A percentile compares a stretch with the other conserved stretches of the same genome.
Evolutionary conservation across 2,113 vertebrate genomes (phyloP).

Genomic region (Cavia porcellus): DNA sequence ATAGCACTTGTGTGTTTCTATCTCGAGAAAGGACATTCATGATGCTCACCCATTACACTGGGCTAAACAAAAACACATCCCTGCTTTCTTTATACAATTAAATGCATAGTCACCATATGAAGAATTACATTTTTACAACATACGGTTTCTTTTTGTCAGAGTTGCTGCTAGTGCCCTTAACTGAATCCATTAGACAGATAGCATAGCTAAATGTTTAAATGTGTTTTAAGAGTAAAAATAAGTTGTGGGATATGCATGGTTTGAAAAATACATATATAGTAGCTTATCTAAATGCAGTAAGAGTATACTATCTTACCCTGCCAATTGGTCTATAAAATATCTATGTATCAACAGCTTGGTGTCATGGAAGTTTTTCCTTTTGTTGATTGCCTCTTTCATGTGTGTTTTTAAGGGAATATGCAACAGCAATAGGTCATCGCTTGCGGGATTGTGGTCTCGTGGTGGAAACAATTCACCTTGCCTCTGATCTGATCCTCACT

Average conservation of each 20-base stretch:
- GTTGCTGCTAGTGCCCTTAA: not conserved
- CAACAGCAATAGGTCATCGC: slow-evolving; percentile 88
- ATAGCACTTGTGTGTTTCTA: not conserved
- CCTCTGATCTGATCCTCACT: slow-evolving; percentile 88
- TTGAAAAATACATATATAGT: not conserved
- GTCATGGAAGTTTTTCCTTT: not conserved
- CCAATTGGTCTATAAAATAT: not conserved
- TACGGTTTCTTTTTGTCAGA: not conserved
- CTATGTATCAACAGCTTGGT: not conserved
- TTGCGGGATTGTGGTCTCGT: slow-evolving; percentile 90
- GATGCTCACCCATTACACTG: not conserved
- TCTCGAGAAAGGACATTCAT: not conserved
- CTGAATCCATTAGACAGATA: not conserved
- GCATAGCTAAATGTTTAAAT: not conserved
- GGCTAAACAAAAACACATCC: not conserved
- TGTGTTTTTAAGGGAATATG: slow-evolving; percentile 89
- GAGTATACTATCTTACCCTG: not conserved
- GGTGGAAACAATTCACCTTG: slow-evolving; percentile 91
- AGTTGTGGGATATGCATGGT: accelerated
- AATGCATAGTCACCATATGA: not conserved
- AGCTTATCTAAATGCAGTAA: not conserved
- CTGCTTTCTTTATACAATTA: not conserved
- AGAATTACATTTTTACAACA: not conserved
- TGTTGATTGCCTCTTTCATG: slow-evolving; percentile 34
- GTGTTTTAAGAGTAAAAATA: not conserved